Evolutionary conservation across 2,888 invertebrate genomes (phyloP), one percentile per base, ranked within the genome.

Genomic region (Ormyrus pomaceus): DNA sequence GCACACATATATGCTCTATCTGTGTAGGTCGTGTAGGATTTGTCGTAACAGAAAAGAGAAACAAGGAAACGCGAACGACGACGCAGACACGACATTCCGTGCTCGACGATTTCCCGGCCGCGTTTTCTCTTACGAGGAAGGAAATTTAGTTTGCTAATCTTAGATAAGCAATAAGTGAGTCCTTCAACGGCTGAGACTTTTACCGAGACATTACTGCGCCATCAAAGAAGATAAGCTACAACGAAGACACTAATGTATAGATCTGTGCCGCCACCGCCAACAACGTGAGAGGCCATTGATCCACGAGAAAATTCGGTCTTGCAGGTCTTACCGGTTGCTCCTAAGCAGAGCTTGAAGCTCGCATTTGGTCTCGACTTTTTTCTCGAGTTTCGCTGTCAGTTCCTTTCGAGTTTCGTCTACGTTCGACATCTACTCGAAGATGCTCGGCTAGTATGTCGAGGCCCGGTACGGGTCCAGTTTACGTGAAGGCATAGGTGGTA

Each of bases 271-370:
- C 65, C 64, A 34, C 46, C 58, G 59, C 70, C 50, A 64, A 4
- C 64, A 11, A 34, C 34, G 34, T 13, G 62, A 61, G 70, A 68
- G 74, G 72, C 66, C 71, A 77, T 77, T 70, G 73, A 69, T 62
- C 78, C 55, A 62, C 75, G 11, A 50, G 75, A 50, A 56, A 76
- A 80, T 69, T 79, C 74, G 19, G 10, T 9, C 6, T 48, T 66
- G 34, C 9, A 34, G 50, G 48, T 62, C 53, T 53, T 19, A 66
- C 34, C 50, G 75, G 61, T 56, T 19, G 56, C 34, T n/a, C 9
- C 10, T 19, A 11, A 10, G 64, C 34, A 34, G 34, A 34, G 34
- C 34, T 34, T 34, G 4, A 34, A 34, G 34, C 59, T 19, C 34
- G 51, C 66, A 65, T 50, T 11, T 45, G 8, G 64, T 64, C 61